These are phyloP conservation scores for Erythrocebus patas DNA, from an alignment of 2,113 vertebrate species.

Conservation along the genomic window DNA sequence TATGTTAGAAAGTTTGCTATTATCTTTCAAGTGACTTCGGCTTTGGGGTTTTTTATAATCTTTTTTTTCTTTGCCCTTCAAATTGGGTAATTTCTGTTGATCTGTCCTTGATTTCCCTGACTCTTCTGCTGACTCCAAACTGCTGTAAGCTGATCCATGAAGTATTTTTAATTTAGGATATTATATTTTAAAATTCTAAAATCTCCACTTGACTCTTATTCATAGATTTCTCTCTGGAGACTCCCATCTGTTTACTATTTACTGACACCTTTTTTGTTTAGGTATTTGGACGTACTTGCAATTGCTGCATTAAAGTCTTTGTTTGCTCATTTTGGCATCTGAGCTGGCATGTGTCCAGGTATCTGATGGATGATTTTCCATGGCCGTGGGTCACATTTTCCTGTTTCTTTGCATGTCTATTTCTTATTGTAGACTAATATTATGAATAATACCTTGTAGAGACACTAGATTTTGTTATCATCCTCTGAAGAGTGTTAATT, in stretches of 20 bases:
- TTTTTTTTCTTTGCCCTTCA: background rate
- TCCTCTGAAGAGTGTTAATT: background rate
- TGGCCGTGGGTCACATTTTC: background rate
- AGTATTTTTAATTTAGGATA: background rate
- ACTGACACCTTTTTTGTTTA: background rate
- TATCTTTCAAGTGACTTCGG: background rate
- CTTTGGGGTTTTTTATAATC: background rate
- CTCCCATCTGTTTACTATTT: background rate
- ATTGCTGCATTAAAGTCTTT: background rate
- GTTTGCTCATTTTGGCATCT: background rate
- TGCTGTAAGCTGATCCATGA: background rate
- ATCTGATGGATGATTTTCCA: background rate
- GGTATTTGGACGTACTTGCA: background rate
- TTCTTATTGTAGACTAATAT: background rate
- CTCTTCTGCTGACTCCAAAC: background rate
- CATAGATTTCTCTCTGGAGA: background rate
- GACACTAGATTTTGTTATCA: background rate
- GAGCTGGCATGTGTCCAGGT: background rate
- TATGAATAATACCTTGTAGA: background rate
- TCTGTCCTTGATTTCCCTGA: background rate
- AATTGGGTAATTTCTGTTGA: background rate
- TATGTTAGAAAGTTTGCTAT: background rate
- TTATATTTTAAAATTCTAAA: background rate
- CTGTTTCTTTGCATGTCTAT: background rate
- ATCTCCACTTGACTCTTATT: background rate